Evolutionary conservation across 2,888 invertebrate genomes (phyloP).

Genomic region (Amiota mariae): DNA sequence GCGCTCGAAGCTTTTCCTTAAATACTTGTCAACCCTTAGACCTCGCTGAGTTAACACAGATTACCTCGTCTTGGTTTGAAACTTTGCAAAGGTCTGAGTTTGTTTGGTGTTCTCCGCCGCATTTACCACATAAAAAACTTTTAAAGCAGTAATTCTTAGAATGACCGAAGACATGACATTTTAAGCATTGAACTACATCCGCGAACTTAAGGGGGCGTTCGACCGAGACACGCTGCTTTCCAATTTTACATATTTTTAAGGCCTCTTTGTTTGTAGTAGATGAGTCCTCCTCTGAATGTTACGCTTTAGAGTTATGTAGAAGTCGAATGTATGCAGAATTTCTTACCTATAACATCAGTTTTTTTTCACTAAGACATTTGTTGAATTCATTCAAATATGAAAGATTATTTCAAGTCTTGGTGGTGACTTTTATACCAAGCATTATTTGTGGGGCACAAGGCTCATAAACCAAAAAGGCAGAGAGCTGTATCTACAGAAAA

Average conservation of each 20-base stretch:
- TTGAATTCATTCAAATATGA: too few species aligned
- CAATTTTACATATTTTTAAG: background rate
- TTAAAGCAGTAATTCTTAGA: background rate
- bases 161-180: background rate
- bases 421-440: too few species aligned
- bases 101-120: background rate
- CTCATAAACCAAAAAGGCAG: too few species aligned
- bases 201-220: background rate
- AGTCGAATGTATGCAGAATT: too few species aligned
- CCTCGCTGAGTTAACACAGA: background rate
- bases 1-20: too few species aligned
- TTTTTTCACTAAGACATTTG: too few species aligned
- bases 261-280: background rate
- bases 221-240: background rate
- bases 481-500: too few species aligned
- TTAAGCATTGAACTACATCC: background rate
- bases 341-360: too few species aligned
- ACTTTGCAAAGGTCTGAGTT: background rate
- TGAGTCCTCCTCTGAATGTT: too few species aligned
- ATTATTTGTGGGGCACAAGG: too few species aligned
- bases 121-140: background rate
- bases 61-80: background rate
- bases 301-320: too few species aligned
- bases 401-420: too few species aligned
- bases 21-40: background rate